Conservation (phyloP, 2,797 vertebrate genomes). For the Dermochelys coriacea region DNA sequence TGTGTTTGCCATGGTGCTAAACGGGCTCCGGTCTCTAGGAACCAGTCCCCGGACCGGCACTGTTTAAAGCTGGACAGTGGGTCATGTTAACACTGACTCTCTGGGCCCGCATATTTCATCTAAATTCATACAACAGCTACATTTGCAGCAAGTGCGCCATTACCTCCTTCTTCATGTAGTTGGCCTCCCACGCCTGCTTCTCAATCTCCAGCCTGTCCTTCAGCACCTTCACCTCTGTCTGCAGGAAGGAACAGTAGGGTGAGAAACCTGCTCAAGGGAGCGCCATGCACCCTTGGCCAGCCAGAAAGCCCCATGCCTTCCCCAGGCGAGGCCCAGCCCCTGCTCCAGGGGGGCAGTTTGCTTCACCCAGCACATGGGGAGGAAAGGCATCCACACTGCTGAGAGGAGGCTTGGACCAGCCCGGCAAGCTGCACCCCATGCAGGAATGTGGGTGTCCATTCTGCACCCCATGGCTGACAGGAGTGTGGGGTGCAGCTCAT, state of each 20-base stretch:
- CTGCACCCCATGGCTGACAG: neutral
- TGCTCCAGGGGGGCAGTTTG: neutral
- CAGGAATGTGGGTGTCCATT: neutral
- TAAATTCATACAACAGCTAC: neutral
- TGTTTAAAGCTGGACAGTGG: neutral
- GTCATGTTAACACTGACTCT: neutral
- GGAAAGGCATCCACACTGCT: too few species aligned
- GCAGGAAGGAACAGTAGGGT: neutral
- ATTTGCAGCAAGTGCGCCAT: neutral
- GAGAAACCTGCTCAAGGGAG: neutral
- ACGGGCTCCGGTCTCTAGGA: neutral
- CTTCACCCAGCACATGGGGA: neutral
- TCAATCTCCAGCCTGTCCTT: slow-evolving; percentile 89
- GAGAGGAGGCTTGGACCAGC: neutral
- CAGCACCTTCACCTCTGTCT: slow-evolving; percentile 90
- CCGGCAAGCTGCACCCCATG: neutral
- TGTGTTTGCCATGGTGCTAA: neutral
- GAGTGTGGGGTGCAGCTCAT: neutral
- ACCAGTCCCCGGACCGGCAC: neutral
- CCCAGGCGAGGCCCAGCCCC: rapidly evolving
- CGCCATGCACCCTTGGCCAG: rapidly evolving
- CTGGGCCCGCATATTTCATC: neutral
- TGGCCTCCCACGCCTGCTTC: slow-evolving; percentile 92
- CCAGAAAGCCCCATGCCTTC: rapidly evolving
- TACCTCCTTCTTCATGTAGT: slow-evolving; percentile 93